phyloP scores from a whole-genome alignment of 2,888 invertebrate genomes.

The Temnothorax ravouxi region DNA sequence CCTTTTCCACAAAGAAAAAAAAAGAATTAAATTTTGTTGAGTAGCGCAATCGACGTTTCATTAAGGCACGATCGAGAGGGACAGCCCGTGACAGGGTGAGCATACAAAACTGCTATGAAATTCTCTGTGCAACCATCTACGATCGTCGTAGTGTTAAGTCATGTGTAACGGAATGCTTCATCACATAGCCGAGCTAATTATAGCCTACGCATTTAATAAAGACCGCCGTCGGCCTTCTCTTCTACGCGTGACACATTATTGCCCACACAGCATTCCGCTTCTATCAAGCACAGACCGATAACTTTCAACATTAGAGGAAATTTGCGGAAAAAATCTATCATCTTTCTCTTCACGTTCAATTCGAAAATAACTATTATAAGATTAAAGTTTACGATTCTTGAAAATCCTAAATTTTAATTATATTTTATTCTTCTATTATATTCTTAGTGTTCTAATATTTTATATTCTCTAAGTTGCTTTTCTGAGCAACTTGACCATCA shows the following conservation, averaged over 20 bases:
- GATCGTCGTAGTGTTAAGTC: conserved; percentile 79
- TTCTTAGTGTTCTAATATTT: neutral
- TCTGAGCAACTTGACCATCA: neutral
- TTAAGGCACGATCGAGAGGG: conserved; percentile 63
- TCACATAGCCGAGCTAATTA: conserved; percentile 82
- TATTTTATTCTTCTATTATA: neutral
- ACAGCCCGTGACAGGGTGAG: neutral
- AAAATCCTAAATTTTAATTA: neutral
- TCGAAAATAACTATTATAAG: neutral
- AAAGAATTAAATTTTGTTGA: conserved; percentile 13
- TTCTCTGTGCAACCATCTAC: conserved; percentile 66
- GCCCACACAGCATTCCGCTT: conserved; percentile 20
- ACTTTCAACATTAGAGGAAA: conserved; percentile 23
- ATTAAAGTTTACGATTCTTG: neutral
- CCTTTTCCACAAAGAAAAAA: neutral
- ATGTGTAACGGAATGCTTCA: conserved; percentile 85
- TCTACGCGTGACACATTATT: conserved; percentile 43
- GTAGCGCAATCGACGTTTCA: conserved; percentile 61
- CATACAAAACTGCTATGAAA: conserved; percentile 74
- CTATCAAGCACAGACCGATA: conserved; percentile 35
- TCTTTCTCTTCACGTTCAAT: neutral
- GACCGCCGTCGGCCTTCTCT: conserved; percentile 51
- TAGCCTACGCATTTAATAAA: conserved; percentile 84
- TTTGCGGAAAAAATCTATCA: conserved; percentile 30
- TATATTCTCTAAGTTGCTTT: neutral